Base-by-base conservation (phyloP, 2,888 invertebrate species). In the Rhimphoctona megacephalus region DNA sequence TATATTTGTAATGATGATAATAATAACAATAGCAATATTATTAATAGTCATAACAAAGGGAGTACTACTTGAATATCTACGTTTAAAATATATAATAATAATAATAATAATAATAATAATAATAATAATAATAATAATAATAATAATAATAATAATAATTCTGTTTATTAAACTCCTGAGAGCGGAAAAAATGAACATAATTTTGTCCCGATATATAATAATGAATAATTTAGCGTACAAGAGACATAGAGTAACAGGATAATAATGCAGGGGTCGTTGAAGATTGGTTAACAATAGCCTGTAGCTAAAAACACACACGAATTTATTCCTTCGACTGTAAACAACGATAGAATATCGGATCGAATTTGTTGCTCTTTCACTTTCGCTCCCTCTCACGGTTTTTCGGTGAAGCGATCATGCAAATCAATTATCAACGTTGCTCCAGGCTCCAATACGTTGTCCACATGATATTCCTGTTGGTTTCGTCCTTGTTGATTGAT, bases 341-440 rank as follows among this genome's bases (percentile, higher is more conserved):
- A 81, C 78, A 81, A 85, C 66, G 77, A 85, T 57, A 17, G 43
- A 46, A 73, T 64, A 39, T 33, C 33, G 30, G n/a, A 2, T 39
- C 57, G 25, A 17, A 70, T n/a, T 79, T 64, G 33, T 36, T 39
- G 61, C 57, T 54, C 25, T 72, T 49, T 22, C 70, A 46, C 46
- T 61, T 25, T 64, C 46, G 22, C 79, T 72, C 46, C 46, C 19
- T 67, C 57, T 69, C 61, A 69, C 61, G 49, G 54, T n/a, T 81
- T 83, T 81, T 73, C 83, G 69, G 67, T 78, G 81, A 69, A 81
- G 61, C 54, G 78, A 80, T 76, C 80, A 57, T 43, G 83, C 77
- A 72, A 69, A 86, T 86, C 81, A 81, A 76, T 86, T 66, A 83
- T 81, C 49, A 67, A 70, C 66, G 30, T 67, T 81, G 83, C 72